Base-by-base conservation (phyloP, 2,797 vertebrate species). In the Oceanodroma leucorhoa region DNA sequence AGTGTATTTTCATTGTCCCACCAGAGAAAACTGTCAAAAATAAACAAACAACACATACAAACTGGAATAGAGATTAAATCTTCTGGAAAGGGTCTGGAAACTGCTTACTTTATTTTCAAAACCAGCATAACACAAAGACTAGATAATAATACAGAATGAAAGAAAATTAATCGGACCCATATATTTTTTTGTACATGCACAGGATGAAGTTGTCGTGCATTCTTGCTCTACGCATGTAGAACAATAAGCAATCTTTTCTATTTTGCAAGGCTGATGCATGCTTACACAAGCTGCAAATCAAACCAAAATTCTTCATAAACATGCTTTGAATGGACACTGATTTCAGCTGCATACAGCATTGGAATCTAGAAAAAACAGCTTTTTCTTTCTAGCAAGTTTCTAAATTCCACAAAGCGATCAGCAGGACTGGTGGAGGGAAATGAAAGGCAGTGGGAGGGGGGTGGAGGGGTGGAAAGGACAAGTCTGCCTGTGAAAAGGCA, bases 161-260 rank as follows among this genome's bases (percentile, higher is more conserved):
- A 82, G 66, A 83, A 94, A 94, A 93, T 73, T 91, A 94, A 93
- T 94, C 84, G 8, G 20, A 16, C 57, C 22, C 40, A 70, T 94
- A 50, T 71, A 76, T 80, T 71, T 83, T 90, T 91, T 83, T 83
- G 71, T 87, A 71, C 27, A 70, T 66, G 62, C 43, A 81, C 40
- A 94, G 72, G 83, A 93, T 81, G 82, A 83, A 78, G 87, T 67
- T 90, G 73, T 90, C 89, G 87, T 90, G 60, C 77, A 93, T 87
- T 76, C 70, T 84, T 92, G 48, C 73, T 76, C 55, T 77, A 64
- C 6, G 5, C 73, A 70, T 66, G 62, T 58, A 80, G 91, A 95
- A 97, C 94, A 96, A 96, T 95, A 92, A 88, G 84, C 61, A 96
- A 95, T 97, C 92, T 96, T 90, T 95, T 77, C 91, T 87, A 60